Evolutionary conservation across 2,888 invertebrate genomes (phyloP).

Genomic region (Asteroscopus sphinx): DNA sequence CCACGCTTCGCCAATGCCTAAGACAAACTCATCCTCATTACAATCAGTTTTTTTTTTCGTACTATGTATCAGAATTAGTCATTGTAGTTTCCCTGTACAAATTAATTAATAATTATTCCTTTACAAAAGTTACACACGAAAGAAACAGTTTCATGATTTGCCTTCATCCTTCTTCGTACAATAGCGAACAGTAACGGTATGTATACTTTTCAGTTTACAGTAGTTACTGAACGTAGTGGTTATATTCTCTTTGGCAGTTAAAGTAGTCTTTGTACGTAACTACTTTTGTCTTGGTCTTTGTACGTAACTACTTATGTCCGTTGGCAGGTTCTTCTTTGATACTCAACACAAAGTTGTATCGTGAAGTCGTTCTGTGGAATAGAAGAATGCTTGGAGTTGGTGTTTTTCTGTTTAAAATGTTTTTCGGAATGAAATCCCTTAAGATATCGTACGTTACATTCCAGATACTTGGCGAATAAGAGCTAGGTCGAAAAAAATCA

Average conservation of each 20-base stretch:
- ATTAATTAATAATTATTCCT: neutral
- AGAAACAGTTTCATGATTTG: neutral
- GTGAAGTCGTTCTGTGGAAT: constrained; percentile 3
- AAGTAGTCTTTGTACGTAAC: constrained; percentile 23
- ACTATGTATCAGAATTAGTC: too few species aligned
- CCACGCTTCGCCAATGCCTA: too few species aligned
- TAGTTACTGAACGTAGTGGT: too few species aligned
- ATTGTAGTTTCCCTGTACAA: too few species aligned
- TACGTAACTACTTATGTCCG: constrained; percentile 15
- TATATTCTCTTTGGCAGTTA: too few species aligned
- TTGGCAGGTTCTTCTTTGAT: constrained; percentile 36
- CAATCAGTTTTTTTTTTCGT: too few species aligned
- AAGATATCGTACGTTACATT: too few species aligned
- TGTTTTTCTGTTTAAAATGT: neutral
- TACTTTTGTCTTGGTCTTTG: constrained; percentile 16
- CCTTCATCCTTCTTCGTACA: neutral
- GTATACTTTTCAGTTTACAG: neutral
- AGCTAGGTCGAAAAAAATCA: too few species aligned
- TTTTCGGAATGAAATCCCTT: too few species aligned
- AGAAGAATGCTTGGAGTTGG: neutral
- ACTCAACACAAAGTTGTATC: constrained; percentile 22
- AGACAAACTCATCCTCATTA: too few species aligned
- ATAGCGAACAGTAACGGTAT: neutral
- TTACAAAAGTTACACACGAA: too few species aligned
- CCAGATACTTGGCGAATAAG: too few species aligned